Conservation (phyloP, 1,140 invertebrate genomes). For the Dysdera silvatica region DNA sequence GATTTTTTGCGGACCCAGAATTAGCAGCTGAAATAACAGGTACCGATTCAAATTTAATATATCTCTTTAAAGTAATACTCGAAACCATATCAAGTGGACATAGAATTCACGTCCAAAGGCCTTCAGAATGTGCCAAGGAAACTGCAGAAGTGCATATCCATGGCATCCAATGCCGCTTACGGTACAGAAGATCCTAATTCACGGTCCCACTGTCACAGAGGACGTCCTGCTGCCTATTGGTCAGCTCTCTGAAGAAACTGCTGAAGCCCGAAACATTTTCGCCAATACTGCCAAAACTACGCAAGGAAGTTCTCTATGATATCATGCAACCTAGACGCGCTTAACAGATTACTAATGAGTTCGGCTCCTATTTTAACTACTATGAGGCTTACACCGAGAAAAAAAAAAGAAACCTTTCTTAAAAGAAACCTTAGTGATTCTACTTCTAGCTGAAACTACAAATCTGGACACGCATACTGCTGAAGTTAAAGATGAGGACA, state of each 20-base stretch:
- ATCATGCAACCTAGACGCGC: neutral
- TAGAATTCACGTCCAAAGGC: slow-evolving; percentile 6
- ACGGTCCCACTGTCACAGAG: neutral
- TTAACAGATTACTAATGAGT: slow-evolving; percentile 1
- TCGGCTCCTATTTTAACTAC: slow-evolving; percentile 2
- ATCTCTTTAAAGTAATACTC: slow-evolving; percentile 9
- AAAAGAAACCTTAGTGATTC: slow-evolving; percentile 1
- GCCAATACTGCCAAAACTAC: neutral
- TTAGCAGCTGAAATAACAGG: slow-evolving; percentile 43
- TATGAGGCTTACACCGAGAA: slow-evolving; percentile 1
- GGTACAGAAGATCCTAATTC: no score
- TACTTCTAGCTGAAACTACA: neutral
- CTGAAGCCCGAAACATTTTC: slow-evolving; percentile 21
- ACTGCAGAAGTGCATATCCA: slow-evolving; percentile 8
- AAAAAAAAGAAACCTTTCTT: neutral
- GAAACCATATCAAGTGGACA: slow-evolving; percentile 6
- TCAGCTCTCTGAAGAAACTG: neutral
- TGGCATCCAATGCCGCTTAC: slow-evolving; percentile 16
- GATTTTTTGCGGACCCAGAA: slow-evolving; percentile 52
- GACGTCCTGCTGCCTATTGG: no score
- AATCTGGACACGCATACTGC: no score
- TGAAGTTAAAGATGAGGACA: no score
- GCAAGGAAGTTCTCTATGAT: slow-evolving; percentile 4
- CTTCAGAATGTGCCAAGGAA: neutral
- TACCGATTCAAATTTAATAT: slow-evolving; percentile 5